These are phyloP conservation scores for Baryphthengus martii DNA, from an alignment of 2,113 vertebrate species.

Conservation along the genomic window DNA sequence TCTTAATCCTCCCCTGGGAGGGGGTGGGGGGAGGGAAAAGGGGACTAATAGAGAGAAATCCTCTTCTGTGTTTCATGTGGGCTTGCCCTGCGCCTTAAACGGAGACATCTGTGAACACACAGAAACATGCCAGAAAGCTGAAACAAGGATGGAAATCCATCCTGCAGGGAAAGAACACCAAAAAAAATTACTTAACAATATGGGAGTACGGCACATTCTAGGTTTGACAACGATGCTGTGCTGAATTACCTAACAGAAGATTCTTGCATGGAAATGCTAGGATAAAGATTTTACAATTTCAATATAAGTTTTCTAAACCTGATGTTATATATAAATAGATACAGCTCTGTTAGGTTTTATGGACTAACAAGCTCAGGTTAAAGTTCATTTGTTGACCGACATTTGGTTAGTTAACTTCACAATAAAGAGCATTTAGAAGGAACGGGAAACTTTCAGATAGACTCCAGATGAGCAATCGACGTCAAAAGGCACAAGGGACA, in stretches of 20 bases:
- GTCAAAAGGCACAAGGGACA: background rate
- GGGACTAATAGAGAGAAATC: too few relatives aligned
- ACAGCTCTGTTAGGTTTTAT: background rate
- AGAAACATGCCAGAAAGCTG: background rate
- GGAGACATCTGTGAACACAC: too few relatives aligned
- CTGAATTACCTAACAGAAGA: background rate
- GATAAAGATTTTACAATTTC: background rate
- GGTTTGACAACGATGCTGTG: background rate
- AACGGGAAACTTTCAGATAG: background rate
- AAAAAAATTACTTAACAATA: background rate
- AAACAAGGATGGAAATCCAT: background rate
- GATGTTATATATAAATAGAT: background rate
- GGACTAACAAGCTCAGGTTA: background rate
- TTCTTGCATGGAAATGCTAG: background rate
- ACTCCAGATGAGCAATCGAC: background rate
- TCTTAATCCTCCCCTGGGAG: too few relatives aligned
- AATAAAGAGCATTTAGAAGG: background rate
- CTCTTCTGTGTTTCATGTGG: too few relatives aligned
- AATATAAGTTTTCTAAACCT: background rate
- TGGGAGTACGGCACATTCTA: background rate
- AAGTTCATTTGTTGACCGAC: background rate
- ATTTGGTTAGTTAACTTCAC: background rate
- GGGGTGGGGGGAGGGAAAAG: too few relatives aligned
- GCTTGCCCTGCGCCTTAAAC: too few relatives aligned
- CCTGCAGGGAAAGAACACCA: background rate